Percentiles rank a stretch among this genome's conserved stretches.
phyloP scores from a whole-genome alignment of 2,797 vertebrate species.

The Apodemus agrarius region DNA sequence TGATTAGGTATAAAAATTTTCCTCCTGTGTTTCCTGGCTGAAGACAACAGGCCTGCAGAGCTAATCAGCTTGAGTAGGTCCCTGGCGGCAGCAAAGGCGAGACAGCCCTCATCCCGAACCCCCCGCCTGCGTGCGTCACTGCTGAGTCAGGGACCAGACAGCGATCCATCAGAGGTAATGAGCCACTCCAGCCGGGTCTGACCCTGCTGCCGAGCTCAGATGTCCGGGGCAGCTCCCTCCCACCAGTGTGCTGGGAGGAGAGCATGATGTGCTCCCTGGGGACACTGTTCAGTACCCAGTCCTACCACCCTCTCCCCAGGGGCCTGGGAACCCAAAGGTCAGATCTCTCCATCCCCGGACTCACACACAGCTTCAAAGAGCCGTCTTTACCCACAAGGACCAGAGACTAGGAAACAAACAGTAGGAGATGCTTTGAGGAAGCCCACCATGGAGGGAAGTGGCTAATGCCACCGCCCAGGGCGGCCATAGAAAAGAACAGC shows the following conservation, averaged over 20 bases:
- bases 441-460: not conserved
- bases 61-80: conserved; percentile 79
- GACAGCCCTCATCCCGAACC: conserved; percentile 54
- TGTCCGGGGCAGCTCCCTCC: not conserved
- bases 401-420: not conserved
- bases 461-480: not conserved
- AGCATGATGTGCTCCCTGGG: not conserved
- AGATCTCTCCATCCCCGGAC: not conserved
- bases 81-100: conserved; percentile 43
- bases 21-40: conserved; percentile 27
- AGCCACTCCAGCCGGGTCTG: not conserved
- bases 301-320: not conserved
- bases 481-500: not conserved
- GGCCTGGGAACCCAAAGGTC: not conserved
- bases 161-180: conserved; percentile 77
- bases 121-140: conserved; percentile 53
- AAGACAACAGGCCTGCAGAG: conserved; percentile 68
- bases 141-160: conserved; percentile 81
- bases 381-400: not conserved
- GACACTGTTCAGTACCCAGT: not conserved
- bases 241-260: not conserved
- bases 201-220: conserved; percentile 37
- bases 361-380: not conserved
- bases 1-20: not conserved
- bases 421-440: not conserved